A percentile compares a stretch with the other conserved stretches of the same genome.
Conservation (phyloP, 2,797 vertebrate genomes). For the Ctenopoma multispine region DNA sequence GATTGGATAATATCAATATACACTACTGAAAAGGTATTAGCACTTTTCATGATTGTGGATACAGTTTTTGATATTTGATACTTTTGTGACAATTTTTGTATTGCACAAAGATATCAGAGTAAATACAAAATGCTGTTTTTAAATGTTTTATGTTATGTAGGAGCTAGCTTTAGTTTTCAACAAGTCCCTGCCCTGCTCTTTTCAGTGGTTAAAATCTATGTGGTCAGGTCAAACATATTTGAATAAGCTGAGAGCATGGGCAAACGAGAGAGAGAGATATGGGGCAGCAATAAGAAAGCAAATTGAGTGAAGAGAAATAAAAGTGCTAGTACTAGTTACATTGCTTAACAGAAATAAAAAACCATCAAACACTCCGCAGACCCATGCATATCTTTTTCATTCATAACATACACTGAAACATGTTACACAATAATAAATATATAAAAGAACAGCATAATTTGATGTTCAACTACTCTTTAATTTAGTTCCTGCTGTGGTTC, state of each 20-base stretch:
- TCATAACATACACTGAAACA: constrained; percentile 12
- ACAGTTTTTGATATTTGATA: no score
- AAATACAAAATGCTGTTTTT: no score
- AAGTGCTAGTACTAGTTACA: no score
- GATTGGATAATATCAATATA: neutral
- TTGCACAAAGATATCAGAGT: no score
- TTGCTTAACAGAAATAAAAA: neutral
- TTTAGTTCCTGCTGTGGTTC: neutral
- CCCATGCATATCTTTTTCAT: constrained; percentile 1
- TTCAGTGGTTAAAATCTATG: neutral
- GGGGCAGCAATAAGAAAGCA: neutral
- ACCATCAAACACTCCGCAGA: constrained; percentile 1
- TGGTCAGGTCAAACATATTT: neutral
- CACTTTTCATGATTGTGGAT: no score
- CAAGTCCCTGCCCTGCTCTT: neutral
- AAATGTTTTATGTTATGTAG: neutral
- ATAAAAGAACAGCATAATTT: neutral
- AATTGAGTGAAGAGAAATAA: neutral
- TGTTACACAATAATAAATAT: neutral
- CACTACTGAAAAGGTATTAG: neutral
- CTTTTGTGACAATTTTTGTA: no score
- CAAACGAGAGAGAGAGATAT: neutral
- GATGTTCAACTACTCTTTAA: constrained; percentile 7
- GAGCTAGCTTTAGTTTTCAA: neutral
- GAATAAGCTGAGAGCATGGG: neutral